phyloP scores from a whole-genome alignment of 2,113 vertebrate genomes.

The Nestor notabilis region DNA sequence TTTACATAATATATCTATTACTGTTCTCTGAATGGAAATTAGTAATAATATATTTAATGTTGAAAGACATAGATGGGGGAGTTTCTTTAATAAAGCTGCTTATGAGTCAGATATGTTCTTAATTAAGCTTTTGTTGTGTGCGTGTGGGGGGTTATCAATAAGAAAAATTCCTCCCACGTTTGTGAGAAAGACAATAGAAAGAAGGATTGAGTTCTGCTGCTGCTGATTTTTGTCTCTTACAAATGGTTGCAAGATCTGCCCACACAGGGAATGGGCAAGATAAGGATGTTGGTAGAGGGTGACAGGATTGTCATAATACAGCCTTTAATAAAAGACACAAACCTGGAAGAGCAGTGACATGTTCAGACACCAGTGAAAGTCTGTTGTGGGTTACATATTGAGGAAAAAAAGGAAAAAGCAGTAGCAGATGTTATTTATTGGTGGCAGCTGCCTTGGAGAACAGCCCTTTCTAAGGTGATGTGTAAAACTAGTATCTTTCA shows the following conservation, averaged over 20 bases:
- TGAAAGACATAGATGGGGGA: neutral
- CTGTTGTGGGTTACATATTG: neutral
- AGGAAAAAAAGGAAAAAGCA: neutral
- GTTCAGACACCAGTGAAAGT: neutral
- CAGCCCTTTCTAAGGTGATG: neutral
- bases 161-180: neutral
- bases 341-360: neutral
- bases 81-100: neutral
- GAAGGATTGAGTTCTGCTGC: neutral
- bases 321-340: neutral
- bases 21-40: neutral
- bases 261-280: neutral
- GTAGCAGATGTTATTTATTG: neutral
- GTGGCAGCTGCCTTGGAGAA: neutral
- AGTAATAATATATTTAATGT: neutral
- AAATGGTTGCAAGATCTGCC: neutral
- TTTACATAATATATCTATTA: neutral
- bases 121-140: constrained; percentile 9
- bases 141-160: neutral
- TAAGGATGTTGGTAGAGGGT: neutral
- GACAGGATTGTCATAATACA: neutral
- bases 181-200: neutral
- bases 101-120: constrained; percentile 38
- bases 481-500: neutral
- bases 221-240: neutral